Evolutionary conservation across 2,113 vertebrate species (phyloP).

Genomic region (Paedocypris sp.): DNA sequence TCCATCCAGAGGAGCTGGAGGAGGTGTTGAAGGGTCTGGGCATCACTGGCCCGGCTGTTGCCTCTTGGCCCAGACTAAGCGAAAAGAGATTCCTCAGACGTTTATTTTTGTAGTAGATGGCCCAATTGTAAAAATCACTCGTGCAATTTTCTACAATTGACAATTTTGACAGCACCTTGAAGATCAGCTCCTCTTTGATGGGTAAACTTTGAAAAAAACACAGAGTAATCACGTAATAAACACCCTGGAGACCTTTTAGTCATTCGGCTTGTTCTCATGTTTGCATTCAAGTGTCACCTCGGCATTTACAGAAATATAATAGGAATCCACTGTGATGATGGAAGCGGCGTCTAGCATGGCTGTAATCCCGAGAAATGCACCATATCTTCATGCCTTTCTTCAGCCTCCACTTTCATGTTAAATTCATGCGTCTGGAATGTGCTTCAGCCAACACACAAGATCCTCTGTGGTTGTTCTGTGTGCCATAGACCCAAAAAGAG

Average conservation of each 20-base stretch:
- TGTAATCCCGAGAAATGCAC: conserved; percentile 40
- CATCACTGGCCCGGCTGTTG: too few species aligned
- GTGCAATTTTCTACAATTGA: too few species aligned
- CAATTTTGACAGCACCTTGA: too few species aligned
- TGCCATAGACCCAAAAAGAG: conserved; percentile 24
- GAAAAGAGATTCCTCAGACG: too few species aligned
- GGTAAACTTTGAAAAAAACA: too few species aligned
- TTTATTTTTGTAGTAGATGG: too few species aligned
- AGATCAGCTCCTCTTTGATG: too few species aligned
- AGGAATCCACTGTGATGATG: conserved; percentile 35
- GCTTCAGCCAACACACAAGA: conserved; percentile 26
- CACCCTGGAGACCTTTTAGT: conserved; percentile 29
- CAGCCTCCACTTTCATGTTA: conserved; percentile 44
- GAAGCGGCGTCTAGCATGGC: conserved; percentile 44
- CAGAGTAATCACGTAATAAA: conserved; percentile 36
- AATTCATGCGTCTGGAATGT: conserved; percentile 45
- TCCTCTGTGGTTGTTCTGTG: conserved; percentile 15
- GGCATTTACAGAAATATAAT: conserved; percentile 50
- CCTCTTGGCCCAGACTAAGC: too few species aligned
- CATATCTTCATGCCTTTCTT: conserved; percentile 29
- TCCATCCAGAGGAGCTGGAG: too few species aligned
- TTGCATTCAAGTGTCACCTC: conserved; percentile 36
- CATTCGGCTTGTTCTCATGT: conserved; percentile 41
- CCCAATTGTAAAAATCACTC: too few species aligned
- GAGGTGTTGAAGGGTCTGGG: too few species aligned